A percentile compares a stretch with the other conserved stretches of the same genome.
phyloP scores from a whole-genome alignment of 2,797 vertebrate genomes.

The Chaetodon trifasciatus region DNA sequence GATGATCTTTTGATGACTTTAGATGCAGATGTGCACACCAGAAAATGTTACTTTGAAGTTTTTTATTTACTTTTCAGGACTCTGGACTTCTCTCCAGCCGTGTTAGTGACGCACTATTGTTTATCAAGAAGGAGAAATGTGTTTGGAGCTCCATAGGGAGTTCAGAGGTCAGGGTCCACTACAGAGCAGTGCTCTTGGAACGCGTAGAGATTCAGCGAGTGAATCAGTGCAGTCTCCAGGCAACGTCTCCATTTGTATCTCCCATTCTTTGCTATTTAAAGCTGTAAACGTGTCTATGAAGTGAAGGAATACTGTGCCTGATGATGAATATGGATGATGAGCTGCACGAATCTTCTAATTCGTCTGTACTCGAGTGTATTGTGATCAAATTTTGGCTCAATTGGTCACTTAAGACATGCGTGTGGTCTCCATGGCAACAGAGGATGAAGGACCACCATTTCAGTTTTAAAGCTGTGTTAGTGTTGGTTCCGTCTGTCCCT shows the following conservation, averaged over 20 bases:
- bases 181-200: slow-evolving; percentile 21
- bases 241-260: slow-evolving; percentile 20
- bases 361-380: slow-evolving; percentile 16
- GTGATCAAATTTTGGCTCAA: slow-evolving; percentile 15
- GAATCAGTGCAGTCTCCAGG: slow-evolving; percentile 30
- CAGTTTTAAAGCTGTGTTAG: slow-evolving; percentile 3
- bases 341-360: slow-evolving; percentile 20
- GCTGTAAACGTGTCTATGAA: slow-evolving; percentile 13
- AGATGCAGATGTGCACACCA: slow-evolving; percentile 22
- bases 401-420: not conserved
- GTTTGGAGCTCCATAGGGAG: slow-evolving; percentile 30
- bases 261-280: slow-evolving; percentile 18
- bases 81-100: slow-evolving; percentile 2
- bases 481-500: slow-evolving; percentile 1
- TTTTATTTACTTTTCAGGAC: slow-evolving; percentile 19
- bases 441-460: slow-evolving; percentile 19
- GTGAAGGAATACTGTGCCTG: not conserved
- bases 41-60: slow-evolving; percentile 24
- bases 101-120: slow-evolving; percentile 39
- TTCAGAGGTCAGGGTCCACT: slow-evolving; percentile 35
- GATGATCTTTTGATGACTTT: slow-evolving; percentile 47
- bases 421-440: slow-evolving; percentile 41
- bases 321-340: slow-evolving; percentile 20
- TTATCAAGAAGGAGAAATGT: slow-evolving; percentile 24
- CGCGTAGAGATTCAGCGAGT: slow-evolving; percentile 21